Base-by-base conservation (phyloP, 2,888 invertebrate species). In the Hylaea fasciaria region DNA sequence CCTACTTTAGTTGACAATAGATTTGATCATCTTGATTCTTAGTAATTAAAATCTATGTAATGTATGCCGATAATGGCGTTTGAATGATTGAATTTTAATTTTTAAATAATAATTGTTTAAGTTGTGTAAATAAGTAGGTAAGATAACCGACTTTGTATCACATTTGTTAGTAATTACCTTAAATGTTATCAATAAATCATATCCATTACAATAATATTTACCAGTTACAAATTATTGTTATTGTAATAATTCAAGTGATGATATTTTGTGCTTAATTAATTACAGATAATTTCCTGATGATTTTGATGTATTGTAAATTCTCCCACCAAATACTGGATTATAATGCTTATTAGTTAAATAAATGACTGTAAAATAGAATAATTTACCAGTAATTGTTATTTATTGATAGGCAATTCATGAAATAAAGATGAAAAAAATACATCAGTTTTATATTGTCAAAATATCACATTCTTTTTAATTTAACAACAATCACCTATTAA, bases 361-460 rank as follows among this genome's bases (percentile, higher is more conserved):
- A 64, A 46, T 70, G 58, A 53, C 44, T 59, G 62, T 62, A 65
- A 61, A 58, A 64, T 63, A 57, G 57, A 47, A 14, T 58, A 56
- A 69, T 16, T 22, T 51, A 41, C 14, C 11, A 8, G n/a, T 16
- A 41, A 45, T 46, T 45, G 63, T 70, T 77, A 82, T 78, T 74
- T 74, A 74, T 70, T 80, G 66, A 68, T 79, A 76, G 74, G 73
- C 70, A 76, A 69, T 66, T 65, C 51, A 73, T 73, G 57, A 71
- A 80, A 75, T 78, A 72, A 75, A 77, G 47, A 52, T 45, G 55
- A n/a, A 41, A 62, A 40, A 44, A 54, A 54, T 45, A 46, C 39
- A 52, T 45, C 45, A 29, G 61, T 65, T 64, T 62, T 47, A 62
- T 63, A 57, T 40, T 57, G 37, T 13, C 0, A 57, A 53, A 66